phyloP scores from a whole-genome alignment of 2,797 vertebrate genomes.

The Pseudotriccus pelzelni region DNA sequence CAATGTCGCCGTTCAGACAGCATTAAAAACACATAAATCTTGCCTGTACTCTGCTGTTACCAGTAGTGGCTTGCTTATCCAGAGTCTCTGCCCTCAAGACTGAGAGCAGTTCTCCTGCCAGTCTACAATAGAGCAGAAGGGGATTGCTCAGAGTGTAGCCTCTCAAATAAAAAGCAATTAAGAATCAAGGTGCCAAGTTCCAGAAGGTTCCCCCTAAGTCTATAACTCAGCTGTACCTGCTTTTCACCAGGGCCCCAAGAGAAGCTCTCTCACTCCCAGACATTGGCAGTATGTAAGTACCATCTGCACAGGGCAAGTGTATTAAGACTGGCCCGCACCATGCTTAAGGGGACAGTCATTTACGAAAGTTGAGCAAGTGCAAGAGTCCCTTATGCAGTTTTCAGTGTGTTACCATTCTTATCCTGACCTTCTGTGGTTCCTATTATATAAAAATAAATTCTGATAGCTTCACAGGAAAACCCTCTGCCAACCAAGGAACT shows the following conservation, averaged over 20 bases:
- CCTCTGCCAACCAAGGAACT: background rate
- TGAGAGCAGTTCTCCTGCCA: background rate
- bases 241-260: background rate
- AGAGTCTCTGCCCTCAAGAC: background rate
- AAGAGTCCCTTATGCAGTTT: background rate
- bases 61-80: background rate
- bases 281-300: background rate
- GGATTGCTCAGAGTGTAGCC: background rate
- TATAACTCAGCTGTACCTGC: background rate
- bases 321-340: background rate
- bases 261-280: background rate
- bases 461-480: background rate
- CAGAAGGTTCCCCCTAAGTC: background rate
- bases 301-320: background rate
- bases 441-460: background rate
- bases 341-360: background rate
- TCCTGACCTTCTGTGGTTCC: background rate
- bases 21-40: background rate
- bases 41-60: background rate
- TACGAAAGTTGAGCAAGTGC: background rate
- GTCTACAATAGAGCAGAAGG: background rate
- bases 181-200: background rate
- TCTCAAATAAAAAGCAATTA: background rate
- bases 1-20: background rate
- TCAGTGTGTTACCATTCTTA: background rate